These are phyloP conservation scores for Nannoperca obscura DNA, from an alignment of 2,797 vertebrate genomes.

Conservation along the genomic window DNA sequence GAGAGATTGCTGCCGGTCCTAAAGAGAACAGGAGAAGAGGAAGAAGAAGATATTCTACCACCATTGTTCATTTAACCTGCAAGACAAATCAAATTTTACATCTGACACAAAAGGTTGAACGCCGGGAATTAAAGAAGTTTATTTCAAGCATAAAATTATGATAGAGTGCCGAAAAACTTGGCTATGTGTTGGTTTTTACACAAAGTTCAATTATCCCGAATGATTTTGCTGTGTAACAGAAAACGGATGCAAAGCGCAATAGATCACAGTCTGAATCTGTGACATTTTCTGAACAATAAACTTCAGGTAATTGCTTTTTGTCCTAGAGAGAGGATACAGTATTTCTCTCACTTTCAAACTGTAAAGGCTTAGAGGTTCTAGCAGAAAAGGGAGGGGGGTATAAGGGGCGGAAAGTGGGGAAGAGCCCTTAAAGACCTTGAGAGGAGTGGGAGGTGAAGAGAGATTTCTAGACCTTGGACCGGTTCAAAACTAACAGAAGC, in stretches of 20 bases:
- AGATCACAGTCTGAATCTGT: slow-evolving; percentile 12
- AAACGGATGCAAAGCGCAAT: slow-evolving; percentile 17
- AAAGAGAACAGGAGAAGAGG: slow-evolving; percentile 4
- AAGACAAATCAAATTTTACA: slow-evolving; percentile 20
- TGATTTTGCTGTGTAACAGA: slow-evolving; percentile 3
- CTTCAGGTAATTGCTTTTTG: slow-evolving; percentile 32
- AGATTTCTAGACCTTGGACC: background rate
- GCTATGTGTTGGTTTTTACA: slow-evolving; percentile 11
- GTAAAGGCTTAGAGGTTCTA: background rate
- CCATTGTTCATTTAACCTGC: slow-evolving; percentile 3
- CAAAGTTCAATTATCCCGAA: slow-evolving; percentile 11
- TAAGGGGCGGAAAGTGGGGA: background rate
- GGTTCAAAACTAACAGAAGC: background rate
- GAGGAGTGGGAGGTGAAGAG: background rate
- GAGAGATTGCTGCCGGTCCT: background rate
- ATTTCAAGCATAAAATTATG: slow-evolving; percentile 24
- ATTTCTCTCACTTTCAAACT: background rate
- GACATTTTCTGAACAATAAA: slow-evolving; percentile 40
- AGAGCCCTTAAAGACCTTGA: slow-evolving; percentile 11
- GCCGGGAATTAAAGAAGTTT: slow-evolving; percentile 14
- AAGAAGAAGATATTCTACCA: background rate
- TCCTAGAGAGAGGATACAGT: background rate
- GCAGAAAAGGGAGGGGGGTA: too few species aligned
- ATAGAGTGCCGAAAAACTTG: background rate
- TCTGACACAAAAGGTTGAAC: slow-evolving; percentile 16